Conservation (phyloP, 2,797 vertebrate genomes). For the Pempheris klunzingeri region DNA sequence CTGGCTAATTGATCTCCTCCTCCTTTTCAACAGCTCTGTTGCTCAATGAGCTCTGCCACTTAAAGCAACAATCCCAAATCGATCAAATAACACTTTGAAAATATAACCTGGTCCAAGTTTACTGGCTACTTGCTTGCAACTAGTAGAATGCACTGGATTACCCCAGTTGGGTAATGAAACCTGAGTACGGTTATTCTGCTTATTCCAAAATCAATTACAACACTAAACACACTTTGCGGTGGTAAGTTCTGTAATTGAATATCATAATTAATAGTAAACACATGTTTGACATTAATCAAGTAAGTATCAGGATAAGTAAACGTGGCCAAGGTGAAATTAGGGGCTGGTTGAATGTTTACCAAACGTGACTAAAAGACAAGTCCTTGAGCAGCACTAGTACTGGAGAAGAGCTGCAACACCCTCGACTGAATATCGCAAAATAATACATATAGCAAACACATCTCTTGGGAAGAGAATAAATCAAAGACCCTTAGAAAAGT, state of each 20-base stretch:
- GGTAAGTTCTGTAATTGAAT: background rate
- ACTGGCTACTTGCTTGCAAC: background rate
- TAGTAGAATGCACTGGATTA: background rate
- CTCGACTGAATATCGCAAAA: too few species aligned
- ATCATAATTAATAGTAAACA: background rate
- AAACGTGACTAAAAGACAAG: too few species aligned
- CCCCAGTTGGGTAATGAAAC: background rate
- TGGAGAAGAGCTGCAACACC: too few species aligned
- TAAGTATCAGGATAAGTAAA: background rate
- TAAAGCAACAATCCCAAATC: conserved; percentile 53
- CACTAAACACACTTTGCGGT: background rate
- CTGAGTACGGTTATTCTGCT: background rate
- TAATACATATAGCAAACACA: too few species aligned
- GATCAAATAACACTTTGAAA: conserved; percentile 44
- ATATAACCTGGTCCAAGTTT: conserved; percentile 21
- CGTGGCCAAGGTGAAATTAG: background rate
- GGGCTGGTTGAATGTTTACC: too few species aligned
- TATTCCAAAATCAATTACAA: background rate
- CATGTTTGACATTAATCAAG: background rate
- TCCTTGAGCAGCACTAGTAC: background rate
- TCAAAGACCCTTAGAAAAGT: too few species aligned
- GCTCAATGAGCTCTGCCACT: conserved; percentile 60
- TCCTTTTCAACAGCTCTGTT: conserved; percentile 50
- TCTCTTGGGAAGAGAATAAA: too few species aligned
- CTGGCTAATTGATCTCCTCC: conserved; percentile 75